These are phyloP conservation scores for Lucilia cuprina DNA, from an alignment of 1,140 invertebrate species.

Conservation along the genomic window DNA sequence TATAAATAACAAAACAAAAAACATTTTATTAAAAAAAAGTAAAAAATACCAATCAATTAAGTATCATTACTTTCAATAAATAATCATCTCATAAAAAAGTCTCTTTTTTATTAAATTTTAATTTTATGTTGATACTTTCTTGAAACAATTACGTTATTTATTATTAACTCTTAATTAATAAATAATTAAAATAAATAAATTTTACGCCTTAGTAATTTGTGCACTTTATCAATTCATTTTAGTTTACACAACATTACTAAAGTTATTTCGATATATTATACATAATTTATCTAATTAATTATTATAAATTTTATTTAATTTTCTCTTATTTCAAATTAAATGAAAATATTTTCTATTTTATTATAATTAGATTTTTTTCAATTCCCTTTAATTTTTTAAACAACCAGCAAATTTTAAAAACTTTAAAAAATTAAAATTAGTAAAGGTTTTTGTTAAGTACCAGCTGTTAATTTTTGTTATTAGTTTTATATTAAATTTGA, in stretches of 20 bases:
- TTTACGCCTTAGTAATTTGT: neutral
- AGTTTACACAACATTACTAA: neutral
- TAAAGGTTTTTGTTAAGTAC: neutral
- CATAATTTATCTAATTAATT: neutral
- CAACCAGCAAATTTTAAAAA: neutral
- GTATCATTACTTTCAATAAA: neutral
- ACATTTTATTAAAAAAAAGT: neutral
- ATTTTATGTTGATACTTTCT: neutral
- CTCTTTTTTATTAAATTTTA: neutral
- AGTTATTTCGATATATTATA: neutral
- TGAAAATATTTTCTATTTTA: neutral
- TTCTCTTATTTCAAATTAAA: neutral
- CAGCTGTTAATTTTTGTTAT: neutral
- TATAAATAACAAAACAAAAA: neutral
- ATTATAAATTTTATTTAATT: neutral
- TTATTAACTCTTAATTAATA: neutral
- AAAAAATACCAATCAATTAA: neutral
- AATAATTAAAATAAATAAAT: neutral
- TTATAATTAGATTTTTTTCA: neutral
- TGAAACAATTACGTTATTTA: neutral
- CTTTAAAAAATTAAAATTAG: neutral
- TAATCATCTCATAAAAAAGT: neutral
- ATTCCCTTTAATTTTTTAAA: neutral
- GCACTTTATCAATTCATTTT: conserved; percentile 13
- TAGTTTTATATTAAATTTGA: neutral